phyloP scores from a whole-genome alignment of 2,113 vertebrate genomes.

The Chunga burmeisteri region DNA sequence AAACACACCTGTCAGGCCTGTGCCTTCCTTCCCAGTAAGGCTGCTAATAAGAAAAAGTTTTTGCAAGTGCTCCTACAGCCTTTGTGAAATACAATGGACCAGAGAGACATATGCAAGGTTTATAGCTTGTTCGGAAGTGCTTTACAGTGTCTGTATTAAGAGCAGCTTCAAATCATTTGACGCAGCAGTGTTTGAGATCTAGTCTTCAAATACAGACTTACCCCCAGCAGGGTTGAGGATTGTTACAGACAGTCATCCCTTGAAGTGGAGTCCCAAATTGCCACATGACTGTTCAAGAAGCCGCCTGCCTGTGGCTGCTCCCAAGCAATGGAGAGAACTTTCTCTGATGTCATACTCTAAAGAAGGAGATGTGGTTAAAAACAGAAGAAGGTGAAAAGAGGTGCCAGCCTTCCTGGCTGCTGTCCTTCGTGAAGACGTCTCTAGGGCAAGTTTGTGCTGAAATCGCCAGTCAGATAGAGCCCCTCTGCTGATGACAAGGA shows the following conservation, averaged over 20 bases:
- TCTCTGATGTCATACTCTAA: accelerated
- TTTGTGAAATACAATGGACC: not conserved
- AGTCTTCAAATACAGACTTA: not conserved
- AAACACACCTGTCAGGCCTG: not conserved
- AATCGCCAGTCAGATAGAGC: not conserved
- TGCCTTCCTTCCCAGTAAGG: not conserved
- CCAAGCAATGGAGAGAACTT: not conserved
- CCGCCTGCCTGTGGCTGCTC: not conserved
- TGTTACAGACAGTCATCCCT: not conserved
- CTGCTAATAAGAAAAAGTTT: not conserved
- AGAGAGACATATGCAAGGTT: not conserved
- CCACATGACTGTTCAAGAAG: not conserved
- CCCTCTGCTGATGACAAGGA: not conserved
- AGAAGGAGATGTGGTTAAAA: not conserved
- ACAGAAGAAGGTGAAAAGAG: not conserved
- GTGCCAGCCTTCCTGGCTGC: not conserved
- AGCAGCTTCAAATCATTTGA: not conserved
- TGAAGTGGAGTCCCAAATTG: not conserved
- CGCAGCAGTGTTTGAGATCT: not conserved
- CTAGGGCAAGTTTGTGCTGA: not conserved
- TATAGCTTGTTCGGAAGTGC: not conserved
- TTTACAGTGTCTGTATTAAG: not conserved
- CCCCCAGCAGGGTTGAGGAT: not conserved
- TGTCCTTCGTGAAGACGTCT: not conserved
- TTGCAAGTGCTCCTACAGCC: not conserved